These are phyloP conservation scores for Ictidomys tridecemlineatus DNA, from an alignment of 2,113 vertebrate species.

Conservation along the genomic window DNA sequence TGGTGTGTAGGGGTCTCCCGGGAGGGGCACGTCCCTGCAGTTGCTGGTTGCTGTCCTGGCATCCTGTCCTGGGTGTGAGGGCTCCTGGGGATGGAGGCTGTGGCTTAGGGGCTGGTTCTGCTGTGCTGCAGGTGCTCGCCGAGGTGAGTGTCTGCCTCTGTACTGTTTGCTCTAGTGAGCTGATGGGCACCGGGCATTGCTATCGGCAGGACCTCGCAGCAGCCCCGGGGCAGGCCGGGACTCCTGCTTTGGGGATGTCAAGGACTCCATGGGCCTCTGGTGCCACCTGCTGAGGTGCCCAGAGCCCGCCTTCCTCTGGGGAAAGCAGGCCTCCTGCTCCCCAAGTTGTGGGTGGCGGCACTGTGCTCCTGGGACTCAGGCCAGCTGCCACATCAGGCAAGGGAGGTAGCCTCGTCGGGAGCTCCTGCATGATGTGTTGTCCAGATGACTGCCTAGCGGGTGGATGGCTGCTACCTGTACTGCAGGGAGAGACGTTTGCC, in stretches of 20 bases:
- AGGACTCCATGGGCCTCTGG: too few relatives aligned
- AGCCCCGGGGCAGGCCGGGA: too few relatives aligned
- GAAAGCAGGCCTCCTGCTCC: background rate
- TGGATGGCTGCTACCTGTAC: too few relatives aligned
- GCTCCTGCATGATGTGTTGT: too few relatives aligned
- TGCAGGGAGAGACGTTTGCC: too few relatives aligned
- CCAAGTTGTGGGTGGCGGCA: background rate
- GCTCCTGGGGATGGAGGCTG: background rate
- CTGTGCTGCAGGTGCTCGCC: too few relatives aligned
- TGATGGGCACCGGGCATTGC: too few relatives aligned
- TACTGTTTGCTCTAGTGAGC: background rate
- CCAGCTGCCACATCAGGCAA: fast-evolving
- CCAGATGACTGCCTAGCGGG: background rate
- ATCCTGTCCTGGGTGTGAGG: background rate
- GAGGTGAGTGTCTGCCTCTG: too few relatives aligned
- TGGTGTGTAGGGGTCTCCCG: background rate
- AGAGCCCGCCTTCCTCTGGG: background rate
- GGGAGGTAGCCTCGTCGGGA: background rate
- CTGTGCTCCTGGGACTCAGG: background rate
- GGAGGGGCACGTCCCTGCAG: background rate
- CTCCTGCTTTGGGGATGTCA: too few relatives aligned
- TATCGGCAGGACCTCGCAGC: too few relatives aligned
- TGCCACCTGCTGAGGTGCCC: too few relatives aligned
- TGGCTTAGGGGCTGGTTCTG: background rate
- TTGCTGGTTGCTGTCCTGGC: background rate